Percentiles rank a stretch among this genome's conserved stretches.
Conservation (phyloP, 2,113 vertebrate genomes). For the Bubo bubo region DNA sequence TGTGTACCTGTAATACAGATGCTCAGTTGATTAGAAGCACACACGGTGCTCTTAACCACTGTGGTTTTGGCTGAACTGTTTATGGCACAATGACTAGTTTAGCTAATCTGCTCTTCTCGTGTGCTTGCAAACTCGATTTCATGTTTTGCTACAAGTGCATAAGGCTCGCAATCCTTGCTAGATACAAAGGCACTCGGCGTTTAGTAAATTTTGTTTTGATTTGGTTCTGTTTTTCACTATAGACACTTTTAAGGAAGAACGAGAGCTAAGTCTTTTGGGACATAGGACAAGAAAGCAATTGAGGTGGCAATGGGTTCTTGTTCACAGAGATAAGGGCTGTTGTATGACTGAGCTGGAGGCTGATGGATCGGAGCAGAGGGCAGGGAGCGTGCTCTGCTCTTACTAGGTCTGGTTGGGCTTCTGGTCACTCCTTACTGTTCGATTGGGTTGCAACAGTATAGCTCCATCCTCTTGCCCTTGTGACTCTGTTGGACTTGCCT, state of each 20-base stretch:
- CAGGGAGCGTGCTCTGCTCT: not conserved
- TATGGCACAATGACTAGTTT: not conserved
- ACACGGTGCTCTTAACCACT: not conserved
- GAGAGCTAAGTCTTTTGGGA: not conserved
- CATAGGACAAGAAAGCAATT: not conserved
- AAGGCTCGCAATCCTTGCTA: not conserved
- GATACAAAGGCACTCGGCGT: fast-evolving
- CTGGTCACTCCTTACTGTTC: not conserved
- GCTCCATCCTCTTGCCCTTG: not conserved
- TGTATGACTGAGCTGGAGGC: not conserved
- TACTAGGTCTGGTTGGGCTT: not conserved
- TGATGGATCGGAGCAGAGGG: not conserved
- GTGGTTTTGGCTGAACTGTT: not conserved
- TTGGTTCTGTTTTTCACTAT: not conserved
- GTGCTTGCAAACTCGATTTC: not conserved
- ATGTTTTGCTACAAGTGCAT: fast-evolving
- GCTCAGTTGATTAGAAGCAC: not conserved
- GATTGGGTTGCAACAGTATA: not conserved
- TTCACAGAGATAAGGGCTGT: not conserved
- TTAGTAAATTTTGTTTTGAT: not conserved
- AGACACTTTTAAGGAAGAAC: not conserved
- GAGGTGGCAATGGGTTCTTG: not conserved
- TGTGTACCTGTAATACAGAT: not conserved
- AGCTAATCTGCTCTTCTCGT: not conserved
- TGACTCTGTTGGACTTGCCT: not conserved